Evolutionary conservation across 2,113 vertebrate species (phyloP), one percentile per base, ranked within the genome.

Genomic region (Vidua macroura): DNA sequence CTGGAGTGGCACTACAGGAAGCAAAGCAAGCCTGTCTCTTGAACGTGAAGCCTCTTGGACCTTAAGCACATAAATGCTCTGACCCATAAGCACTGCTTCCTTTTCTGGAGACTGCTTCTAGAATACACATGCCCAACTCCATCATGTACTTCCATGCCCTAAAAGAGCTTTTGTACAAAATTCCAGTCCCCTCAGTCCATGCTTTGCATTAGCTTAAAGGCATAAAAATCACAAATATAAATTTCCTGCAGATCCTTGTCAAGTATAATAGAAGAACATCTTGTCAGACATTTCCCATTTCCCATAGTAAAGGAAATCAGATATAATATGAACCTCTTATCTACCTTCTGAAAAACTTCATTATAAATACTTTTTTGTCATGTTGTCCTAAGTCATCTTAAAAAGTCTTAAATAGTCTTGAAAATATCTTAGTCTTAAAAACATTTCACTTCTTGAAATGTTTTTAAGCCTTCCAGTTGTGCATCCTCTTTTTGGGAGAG

Each of bases 121-220:
- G 30, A 27, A 44, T 23, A 56, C 0, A 0, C 20, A 66, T 18
- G 4, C 13, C 27, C 14, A 69, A 24, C 31, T 52, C 33, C 37
- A 16, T 62, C 4, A 7, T 25, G 17, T 7, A 13, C 1, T 35
- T 62, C 22, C 13, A 48, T 11, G 21, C 11, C 16, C 10, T 48
- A 39, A 51, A 16, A 75, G 25, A 88, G 21, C 18, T 73, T 70
- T 30, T 48, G 8, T 25, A 68, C 35, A 64, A 86, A 82, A 59
- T 68, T 66, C 13, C 15, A 56, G 18, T 51, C 23, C 14, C 20
- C 5, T 79, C 58, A 72, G 30, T 56, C 33, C 37, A 70, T 75
- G 10, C 18, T 28, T 83, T 67, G 19, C 33, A 44, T 63, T 37
- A 67, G 11, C 35, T 75, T 90, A 73, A 72, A 77, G 64, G 11